These are phyloP conservation scores for Sternotherus odoratus DNA, from an alignment of 2,797 vertebrate genomes.

Conservation along the genomic window DNA sequence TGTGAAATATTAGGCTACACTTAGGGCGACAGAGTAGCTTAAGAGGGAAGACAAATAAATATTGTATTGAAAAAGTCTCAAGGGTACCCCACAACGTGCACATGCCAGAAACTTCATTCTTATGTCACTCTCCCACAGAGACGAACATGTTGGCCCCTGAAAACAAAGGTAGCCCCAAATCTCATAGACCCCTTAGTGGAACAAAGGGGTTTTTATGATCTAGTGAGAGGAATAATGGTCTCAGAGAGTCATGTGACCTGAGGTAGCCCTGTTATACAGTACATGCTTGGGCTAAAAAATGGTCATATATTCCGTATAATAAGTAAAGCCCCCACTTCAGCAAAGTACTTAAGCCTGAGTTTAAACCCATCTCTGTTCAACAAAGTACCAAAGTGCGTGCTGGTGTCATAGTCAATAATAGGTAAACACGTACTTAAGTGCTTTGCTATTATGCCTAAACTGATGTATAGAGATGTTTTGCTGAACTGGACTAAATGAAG, in stretches of 20 bases:
- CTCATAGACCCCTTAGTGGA: not conserved
- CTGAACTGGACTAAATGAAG: not conserved
- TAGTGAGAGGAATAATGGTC: not conserved
- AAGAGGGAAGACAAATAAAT: not conserved
- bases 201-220: not conserved
- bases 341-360: not conserved
- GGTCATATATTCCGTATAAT: not conserved
- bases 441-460: not conserved
- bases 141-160: not conserved
- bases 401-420: not conserved
- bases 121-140: not conserved
- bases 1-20: not conserved
- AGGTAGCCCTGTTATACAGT: not conserved
- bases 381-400: not conserved
- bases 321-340: not conserved
- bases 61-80: not conserved
- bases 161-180: not conserved
- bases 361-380: not conserved
- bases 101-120: not conserved
- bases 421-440: not conserved
- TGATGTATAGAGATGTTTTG: not conserved
- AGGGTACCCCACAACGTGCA: not conserved
- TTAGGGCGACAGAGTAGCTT: not conserved
- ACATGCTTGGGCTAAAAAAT: not conserved
- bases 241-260: not conserved